These are phyloP conservation scores for Phthorimaea operculella DNA, from an alignment of 1,140 invertebrate genomes.

Conservation along the genomic window DNA sequence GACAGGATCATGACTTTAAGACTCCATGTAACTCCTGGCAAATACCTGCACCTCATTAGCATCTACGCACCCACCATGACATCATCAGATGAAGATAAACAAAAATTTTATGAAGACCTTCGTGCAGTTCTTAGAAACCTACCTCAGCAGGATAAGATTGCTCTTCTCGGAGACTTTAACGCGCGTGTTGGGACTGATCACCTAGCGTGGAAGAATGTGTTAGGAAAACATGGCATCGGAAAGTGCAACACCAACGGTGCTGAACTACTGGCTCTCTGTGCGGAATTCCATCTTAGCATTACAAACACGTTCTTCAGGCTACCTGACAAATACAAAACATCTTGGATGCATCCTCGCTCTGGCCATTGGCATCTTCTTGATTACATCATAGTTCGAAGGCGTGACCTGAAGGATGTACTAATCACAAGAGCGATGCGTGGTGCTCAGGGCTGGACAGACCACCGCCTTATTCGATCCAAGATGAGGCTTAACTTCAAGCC, in stretches of 20 bases:
- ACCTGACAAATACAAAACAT: conserved; percentile 14
- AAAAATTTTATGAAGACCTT: conserved; percentile 15
- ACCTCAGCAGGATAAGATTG: conserved; percentile 5
- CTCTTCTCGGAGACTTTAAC: conserved; percentile 19
- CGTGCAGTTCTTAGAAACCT: not conserved
- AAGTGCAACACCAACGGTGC: conserved; percentile 6
- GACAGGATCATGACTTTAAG: conserved; percentile 17
- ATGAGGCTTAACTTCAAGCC: conserved; percentile 12
- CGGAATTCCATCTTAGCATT: conserved; percentile 15
- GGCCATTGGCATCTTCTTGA: conserved; percentile 11
- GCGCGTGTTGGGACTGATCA: conserved; percentile 13
- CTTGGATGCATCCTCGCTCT: conserved; percentile 14
- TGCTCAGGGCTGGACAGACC: conserved; percentile 5
- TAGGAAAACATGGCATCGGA: conserved; percentile 8
- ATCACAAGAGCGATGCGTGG: conserved; percentile 3
- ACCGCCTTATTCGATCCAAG: conserved; percentile 17
- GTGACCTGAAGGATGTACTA: not conserved
- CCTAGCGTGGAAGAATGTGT: conserved; percentile 4
- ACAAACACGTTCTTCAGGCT: conserved; percentile 10
- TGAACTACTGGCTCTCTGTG: conserved; percentile 15
- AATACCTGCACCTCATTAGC: conserved; percentile 16
- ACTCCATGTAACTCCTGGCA: conserved; percentile 9
- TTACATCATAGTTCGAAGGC: not conserved
- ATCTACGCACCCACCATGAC: conserved; percentile 17
- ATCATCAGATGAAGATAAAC: conserved; percentile 16